A percentile compares a stretch with the other conserved stretches of the same genome.
phyloP scores from a whole-genome alignment of 2,113 vertebrate genomes.

The Poecilia latipinna region DNA sequence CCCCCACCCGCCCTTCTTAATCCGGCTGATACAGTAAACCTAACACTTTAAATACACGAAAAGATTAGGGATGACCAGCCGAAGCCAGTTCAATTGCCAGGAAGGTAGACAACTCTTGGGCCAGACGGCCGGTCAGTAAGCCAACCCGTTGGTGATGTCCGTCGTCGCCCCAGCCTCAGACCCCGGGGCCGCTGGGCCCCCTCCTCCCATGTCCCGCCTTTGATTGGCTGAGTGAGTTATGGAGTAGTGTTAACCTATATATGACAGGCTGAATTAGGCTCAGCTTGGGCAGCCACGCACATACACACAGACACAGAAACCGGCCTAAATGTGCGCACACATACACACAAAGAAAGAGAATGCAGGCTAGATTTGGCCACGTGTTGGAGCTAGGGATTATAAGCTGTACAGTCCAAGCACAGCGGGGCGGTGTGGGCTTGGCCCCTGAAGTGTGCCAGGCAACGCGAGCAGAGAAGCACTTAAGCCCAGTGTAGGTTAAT shows the following conservation, averaged over 20 bases:
- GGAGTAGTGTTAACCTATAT: conserved; percentile 87
- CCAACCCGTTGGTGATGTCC: conserved; percentile 68
- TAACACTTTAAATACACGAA: conserved; percentile 56
- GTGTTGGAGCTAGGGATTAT: conserved; percentile 48
- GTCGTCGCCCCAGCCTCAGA: conserved; percentile 75
- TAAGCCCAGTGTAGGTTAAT: conserved; percentile 15
- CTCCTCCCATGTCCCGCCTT: conserved; percentile 58
- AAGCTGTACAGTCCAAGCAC: conserved; percentile 59
- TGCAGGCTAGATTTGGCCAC: conserved; percentile 53
- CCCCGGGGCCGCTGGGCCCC: conserved; percentile 74
- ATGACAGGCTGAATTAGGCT: conserved; percentile 88
- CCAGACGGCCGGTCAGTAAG: conserved; percentile 54
- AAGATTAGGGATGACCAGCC: conserved; percentile 49
- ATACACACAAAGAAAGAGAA: conserved; percentile 50
- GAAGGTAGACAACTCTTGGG: conserved; percentile 48
- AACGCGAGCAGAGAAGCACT: conserved; percentile 24
- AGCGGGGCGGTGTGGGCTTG: conserved; percentile 36
- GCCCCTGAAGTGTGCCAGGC: not conserved
- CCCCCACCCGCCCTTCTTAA: conserved; percentile 1
- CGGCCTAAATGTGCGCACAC: conserved; percentile 32
- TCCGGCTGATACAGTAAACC: conserved; percentile 51
- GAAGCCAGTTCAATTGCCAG: conserved; percentile 29
- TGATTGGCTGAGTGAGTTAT: conserved; percentile 77
- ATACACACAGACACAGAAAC: conserved; percentile 20
- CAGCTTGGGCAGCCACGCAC: conserved; percentile 77